Evolutionary conservation across 2,113 vertebrate species (phyloP).

Genomic region (Dasyurus viverrinus): DNA sequence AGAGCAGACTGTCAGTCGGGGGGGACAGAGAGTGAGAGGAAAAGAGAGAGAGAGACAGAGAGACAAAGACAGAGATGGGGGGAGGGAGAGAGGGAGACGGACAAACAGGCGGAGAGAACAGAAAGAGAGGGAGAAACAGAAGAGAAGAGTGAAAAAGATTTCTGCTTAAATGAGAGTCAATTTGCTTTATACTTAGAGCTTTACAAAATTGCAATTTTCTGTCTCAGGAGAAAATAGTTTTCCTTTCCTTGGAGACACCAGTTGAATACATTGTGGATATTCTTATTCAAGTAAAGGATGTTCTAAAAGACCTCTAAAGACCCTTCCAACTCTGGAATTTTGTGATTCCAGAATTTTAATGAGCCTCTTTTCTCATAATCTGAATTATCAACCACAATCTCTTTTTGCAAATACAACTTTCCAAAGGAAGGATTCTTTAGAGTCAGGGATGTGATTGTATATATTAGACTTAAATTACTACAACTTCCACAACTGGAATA

Average conservation of each 20-base stretch:
- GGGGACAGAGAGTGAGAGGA: too few relatives aligned
- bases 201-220: neutral
- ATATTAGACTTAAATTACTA: neutral
- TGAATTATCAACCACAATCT: neutral
- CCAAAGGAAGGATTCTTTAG: neutral
- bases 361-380: neutral
- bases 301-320: neutral
- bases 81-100: neutral
- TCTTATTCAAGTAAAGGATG: neutral
- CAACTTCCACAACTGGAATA: neutral
- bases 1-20: too few relatives aligned
- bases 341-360: neutral
- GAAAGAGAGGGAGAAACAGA: too few relatives aligned
- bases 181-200: neutral
- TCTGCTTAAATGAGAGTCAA: neutral
- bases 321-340: neutral
- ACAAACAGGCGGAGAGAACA: neutral
- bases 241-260: neutral
- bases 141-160: neutral
- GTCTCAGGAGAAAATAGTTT: neutral
- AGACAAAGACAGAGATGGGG: neutral
- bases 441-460: neutral
- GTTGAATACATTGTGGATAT: neutral
- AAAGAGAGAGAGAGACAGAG: too few relatives aligned
- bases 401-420: neutral